Percentiles rank a stretch among this genome's conserved stretches.
These are phyloP conservation scores for Zygogramma bicolorata DNA, from an alignment of 2,888 invertebrate genomes.

Conservation along the genomic window DNA sequence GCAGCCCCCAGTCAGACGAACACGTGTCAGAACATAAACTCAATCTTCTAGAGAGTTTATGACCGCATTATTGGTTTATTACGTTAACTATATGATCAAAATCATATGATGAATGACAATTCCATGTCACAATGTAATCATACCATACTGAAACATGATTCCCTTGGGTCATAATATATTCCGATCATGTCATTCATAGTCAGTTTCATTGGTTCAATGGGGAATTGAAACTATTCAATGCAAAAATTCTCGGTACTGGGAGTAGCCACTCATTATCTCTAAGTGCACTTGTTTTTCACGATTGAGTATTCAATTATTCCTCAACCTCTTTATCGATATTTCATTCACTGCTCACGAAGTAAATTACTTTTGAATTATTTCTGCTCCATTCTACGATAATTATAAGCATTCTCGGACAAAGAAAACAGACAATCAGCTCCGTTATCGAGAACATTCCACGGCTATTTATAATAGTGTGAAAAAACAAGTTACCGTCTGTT, in stretches of 20 bases:
- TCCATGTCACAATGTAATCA: not conserved
- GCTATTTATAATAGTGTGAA: not conserved
- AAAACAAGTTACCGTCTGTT: not conserved
- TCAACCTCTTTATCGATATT: not conserved
- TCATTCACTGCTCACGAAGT: not conserved
- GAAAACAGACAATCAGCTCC: not conserved
- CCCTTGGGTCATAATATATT: not conserved
- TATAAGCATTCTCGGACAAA: not conserved
- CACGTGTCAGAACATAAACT: too few species aligned
- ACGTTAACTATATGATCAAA: too few species aligned
- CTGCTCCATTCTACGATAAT: not conserved
- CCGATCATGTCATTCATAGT: not conserved
- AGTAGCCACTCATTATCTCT: not conserved
- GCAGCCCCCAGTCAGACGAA: too few species aligned
- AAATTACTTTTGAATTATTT: constrained; percentile 4
- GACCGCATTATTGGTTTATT: too few species aligned
- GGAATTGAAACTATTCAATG: not conserved
- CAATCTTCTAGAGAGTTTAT: too few species aligned
- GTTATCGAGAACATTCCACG: not conserved
- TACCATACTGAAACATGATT: not conserved
- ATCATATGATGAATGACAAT: not conserved
- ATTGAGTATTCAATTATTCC: not conserved
- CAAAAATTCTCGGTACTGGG: not conserved
- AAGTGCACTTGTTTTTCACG: not conserved
- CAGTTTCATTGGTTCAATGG: too few species aligned